Percentiles rank a stretch among this genome's conserved stretches.
Evolutionary conservation across 2,797 vertebrate species (phyloP).

Genomic region (Lacerta viridis): DNA sequence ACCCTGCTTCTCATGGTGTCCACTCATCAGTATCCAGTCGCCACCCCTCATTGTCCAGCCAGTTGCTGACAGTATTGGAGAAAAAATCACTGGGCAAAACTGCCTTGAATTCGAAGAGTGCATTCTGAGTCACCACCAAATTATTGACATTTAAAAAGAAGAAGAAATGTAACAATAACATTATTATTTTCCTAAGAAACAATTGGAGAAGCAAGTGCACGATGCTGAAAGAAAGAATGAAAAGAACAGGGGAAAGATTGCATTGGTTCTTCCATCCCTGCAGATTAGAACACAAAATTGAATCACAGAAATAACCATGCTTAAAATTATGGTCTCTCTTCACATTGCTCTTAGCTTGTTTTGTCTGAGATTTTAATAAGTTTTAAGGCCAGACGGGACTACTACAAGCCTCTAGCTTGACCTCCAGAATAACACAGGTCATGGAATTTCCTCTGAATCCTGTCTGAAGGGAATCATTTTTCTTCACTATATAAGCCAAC

Average conservation of each 20-base stretch:
- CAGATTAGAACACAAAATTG: slow-evolving; percentile 16
- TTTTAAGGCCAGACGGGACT: slow-evolving; percentile 1
- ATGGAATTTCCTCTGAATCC: slow-evolving; percentile 13
- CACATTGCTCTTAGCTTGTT: slow-evolving; percentile 9
- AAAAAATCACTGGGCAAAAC: background rate
- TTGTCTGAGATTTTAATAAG: slow-evolving; percentile 20
- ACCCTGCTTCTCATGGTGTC: too few relatives aligned
- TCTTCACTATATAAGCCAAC: background rate
- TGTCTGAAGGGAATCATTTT: slow-evolving; percentile 32
- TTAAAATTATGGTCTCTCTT: slow-evolving; percentile 6
- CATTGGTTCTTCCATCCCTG: background rate
- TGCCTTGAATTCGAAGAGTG: background rate
- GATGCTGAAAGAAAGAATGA: background rate
- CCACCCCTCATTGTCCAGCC: too few relatives aligned
- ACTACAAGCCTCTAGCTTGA: slow-evolving; percentile 17
- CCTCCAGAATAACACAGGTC: slow-evolving; percentile 22
- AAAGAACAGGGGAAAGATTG: background rate
- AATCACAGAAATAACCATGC: slow-evolving; percentile 26
- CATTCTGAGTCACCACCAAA: background rate
- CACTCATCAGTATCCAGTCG: too few relatives aligned
- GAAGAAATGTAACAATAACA: background rate
- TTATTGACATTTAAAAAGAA: too few relatives aligned
- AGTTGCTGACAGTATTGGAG: background rate
- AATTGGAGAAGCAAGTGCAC: background rate
- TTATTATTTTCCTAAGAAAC: slow-evolving; percentile 8